phyloP scores from a whole-genome alignment of 2,888 invertebrate genomes.

The Thumatha senex region DNA sequence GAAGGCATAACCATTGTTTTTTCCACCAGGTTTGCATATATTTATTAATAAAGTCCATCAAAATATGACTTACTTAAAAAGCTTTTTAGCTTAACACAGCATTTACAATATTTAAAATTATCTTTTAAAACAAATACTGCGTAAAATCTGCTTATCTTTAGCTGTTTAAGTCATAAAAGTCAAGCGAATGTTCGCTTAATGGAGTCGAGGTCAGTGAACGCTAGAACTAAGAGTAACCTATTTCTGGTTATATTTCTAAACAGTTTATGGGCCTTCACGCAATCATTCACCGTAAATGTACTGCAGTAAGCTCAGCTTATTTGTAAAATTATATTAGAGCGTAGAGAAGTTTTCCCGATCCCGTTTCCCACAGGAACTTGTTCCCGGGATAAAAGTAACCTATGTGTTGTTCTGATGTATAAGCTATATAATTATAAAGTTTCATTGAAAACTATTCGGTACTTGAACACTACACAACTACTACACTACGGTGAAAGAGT shows the following conservation, averaged over 20 bases:
- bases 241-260: conserved; percentile 39
- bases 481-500: too few species aligned
- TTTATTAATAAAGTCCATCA: not conserved
- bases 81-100: not conserved
- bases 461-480: too few species aligned
- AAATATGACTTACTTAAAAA: not conserved
- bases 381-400: too few species aligned
- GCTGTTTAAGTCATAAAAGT: conserved; percentile 29
- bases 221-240: conserved; percentile 29
- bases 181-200: conserved; percentile 32
- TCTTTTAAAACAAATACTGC: conserved; percentile 8
- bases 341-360: too few species aligned
- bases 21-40: too few species aligned
- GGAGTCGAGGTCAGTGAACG: conserved; percentile 33
- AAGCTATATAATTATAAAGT: too few species aligned
- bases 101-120: not conserved
- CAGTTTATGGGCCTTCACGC: conserved; percentile 33
- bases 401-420: too few species aligned
- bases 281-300: conserved; percentile 16
- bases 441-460: too few species aligned
- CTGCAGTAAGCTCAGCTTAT: not conserved
- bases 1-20: too few species aligned
- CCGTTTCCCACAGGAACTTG: too few species aligned
- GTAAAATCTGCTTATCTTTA: conserved; percentile 35
- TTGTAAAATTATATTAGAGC: not conserved